Percentiles rank a stretch among this genome's conserved stretches.
phyloP scores from a whole-genome alignment of 2,888 invertebrate species.

The Ichneumoninae sp. region DNA sequence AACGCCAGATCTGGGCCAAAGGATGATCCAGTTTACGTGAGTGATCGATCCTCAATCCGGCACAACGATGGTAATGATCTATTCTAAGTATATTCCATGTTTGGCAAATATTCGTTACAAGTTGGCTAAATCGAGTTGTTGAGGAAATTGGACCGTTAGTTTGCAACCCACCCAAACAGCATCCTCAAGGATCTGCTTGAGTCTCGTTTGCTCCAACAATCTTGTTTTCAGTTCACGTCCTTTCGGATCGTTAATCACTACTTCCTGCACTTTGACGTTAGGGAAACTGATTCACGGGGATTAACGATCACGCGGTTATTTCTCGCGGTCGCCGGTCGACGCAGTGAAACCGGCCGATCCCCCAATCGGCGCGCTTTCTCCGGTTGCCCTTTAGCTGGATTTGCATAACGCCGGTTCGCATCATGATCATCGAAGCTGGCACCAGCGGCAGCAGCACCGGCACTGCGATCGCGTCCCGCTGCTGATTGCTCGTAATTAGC shows the following conservation, averaged over 20 bases:
- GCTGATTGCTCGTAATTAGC: constrained; percentile 83
- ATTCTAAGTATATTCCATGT: neutral
- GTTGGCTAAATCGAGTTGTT: neutral
- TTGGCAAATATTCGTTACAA: neutral
- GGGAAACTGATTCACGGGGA: constrained; percentile 21
- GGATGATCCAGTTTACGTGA: too few relatives aligned
- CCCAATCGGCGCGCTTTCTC: constrained; percentile 77
- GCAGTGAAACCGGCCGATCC: constrained; percentile 75
- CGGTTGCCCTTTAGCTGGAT: constrained; percentile 77
- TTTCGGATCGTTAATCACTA: constrained; percentile 21
- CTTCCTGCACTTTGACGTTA: constrained; percentile 2
- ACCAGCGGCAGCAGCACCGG: constrained; percentile 27
- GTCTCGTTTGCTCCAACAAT: neutral
- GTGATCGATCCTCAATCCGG: neutral
- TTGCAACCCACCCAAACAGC: neutral
- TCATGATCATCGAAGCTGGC: constrained; percentile 41
- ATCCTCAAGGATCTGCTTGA: neutral
- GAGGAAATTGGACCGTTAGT: too few relatives aligned
- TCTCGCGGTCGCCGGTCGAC: constrained; percentile 43
- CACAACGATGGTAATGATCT: neutral
- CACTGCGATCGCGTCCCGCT: constrained; percentile 60
- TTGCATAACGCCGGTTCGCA: constrained; percentile 78
- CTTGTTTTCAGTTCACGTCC: neutral
- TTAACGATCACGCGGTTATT: constrained; percentile 26
- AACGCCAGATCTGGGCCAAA: neutral